These are phyloP conservation scores for Eristalis tenax DNA, from an alignment of 2,888 invertebrate genomes.

Conservation along the genomic window DNA sequence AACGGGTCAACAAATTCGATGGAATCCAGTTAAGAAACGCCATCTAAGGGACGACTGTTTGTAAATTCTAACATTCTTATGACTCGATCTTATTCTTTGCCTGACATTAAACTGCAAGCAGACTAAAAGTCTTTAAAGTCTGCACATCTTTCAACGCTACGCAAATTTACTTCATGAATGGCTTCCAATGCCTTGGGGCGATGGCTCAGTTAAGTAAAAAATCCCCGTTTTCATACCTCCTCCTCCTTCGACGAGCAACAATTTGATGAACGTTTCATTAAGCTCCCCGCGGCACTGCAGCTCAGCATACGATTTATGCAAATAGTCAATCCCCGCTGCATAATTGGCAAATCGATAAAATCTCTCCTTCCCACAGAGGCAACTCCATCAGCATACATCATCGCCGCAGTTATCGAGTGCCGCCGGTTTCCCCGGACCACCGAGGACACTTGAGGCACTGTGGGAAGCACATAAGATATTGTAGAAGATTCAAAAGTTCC, in stretches of 20 bases:
- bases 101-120: too few species aligned
- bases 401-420: neutral
- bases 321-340: constrained; percentile 26
- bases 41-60: too few species aligned
- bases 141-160: too few species aligned
- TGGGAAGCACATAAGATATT: neutral
- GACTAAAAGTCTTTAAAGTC: too few species aligned
- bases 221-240: neutral
- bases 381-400: constrained; percentile 26
- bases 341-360: constrained; percentile 17
- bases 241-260: neutral
- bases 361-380: constrained; percentile 39
- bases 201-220: neutral
- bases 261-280: neutral
- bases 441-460: neutral
- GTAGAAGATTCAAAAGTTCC: neutral
- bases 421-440: neutral
- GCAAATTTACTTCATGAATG: neutral
- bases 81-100: too few species aligned
- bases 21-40: too few species aligned
- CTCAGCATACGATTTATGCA: constrained; percentile 42
- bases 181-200: neutral
- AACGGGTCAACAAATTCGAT: too few species aligned
- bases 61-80: too few species aligned
- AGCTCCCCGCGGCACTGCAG: neutral